Percentiles rank a stretch among this genome's conserved stretches.
Conservation (phyloP, 2,888 invertebrate genomes). For the Xylota sylvarum region DNA sequence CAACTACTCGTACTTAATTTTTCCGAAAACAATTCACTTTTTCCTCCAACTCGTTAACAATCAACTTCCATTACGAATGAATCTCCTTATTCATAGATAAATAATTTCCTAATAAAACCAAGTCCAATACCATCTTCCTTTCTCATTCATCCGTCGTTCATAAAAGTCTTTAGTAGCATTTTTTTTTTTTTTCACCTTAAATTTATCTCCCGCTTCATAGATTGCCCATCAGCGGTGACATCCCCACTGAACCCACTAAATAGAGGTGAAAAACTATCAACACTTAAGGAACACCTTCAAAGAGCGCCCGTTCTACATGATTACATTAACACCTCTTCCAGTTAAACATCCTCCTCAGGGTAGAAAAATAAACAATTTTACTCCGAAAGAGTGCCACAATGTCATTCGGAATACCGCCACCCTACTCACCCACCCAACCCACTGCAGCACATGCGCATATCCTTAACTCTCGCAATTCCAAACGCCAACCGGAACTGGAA, state of each 20-base stretch:
- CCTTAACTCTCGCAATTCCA: constrained; percentile 22
- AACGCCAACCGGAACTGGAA: constrained; percentile 46
- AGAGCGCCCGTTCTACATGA: constrained; percentile 36
- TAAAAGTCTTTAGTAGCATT: background rate
- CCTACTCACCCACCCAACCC: constrained; percentile 14
- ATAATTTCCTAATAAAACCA: background rate
- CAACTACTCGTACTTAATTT: no score
- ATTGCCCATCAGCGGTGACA: constrained; percentile 18
- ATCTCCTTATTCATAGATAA: no score
- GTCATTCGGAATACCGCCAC: constrained; percentile 23
- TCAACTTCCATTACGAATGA: no score
- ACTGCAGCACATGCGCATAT: constrained; percentile 11
- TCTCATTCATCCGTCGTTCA: background rate
- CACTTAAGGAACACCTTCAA: constrained; percentile 36
- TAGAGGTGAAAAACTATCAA: constrained; percentile 41
- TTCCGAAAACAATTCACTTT: no score
- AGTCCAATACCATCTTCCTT: background rate
- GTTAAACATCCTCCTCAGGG: constrained; percentile 25
- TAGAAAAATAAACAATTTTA: constrained; percentile 44
- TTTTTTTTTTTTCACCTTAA: background rate
- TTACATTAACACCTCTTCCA: constrained; percentile 65
- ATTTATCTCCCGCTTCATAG: background rate
- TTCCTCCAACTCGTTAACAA: no score
- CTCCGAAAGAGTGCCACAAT: constrained; percentile 53
- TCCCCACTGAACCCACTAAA: constrained; percentile 29